Base-by-base conservation (phyloP, 2,888 invertebrate species). In the Chironomus tentans region DNA sequence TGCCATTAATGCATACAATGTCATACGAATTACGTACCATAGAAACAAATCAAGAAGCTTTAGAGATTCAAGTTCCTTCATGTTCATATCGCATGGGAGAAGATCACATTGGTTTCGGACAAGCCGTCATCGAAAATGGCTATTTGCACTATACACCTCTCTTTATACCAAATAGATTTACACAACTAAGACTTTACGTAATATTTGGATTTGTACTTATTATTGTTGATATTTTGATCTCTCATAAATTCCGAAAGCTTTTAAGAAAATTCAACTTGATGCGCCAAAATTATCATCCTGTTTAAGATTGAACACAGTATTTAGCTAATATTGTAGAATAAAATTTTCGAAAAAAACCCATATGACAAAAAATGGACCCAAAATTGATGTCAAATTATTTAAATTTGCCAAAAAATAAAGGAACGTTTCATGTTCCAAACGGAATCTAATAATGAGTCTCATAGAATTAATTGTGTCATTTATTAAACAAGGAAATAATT, bases 11-110 rank as follows among this genome's bases (percentile, higher is more conserved):
- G 13, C 50, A 71, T 46, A n/a, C 68, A n/a, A 71, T 75, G 68
- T 24, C 68, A n/a, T 68, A 75, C 61, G 76, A 76, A 46, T 22
- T 69, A 7, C 3, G 47, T 46, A 48, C 70, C 4, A 61, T 70
- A n/a, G 62, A 70, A 38, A 38, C 46, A 7, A 70, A 76, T 62
- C 48, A 76, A 13, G 78, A 82, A 18, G 81, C 89, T 77, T 86
- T 89, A 79, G 97, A 98, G 86, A 88, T 98, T 70, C 89, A 92
- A 83, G 92, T 96, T 78, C 98, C 98, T 2, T 97, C 98, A 0
- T 95, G 95, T 81, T 97, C 96, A 0, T 98, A 98, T 82, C 88
- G 98, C 80, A 98, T 98, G 98, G 71, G 71, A 13, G 68, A 68
- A 22, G 68, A 61, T 22, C n/a, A 21, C 4, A 74, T 74, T 48